Evolutionary conservation across 2,113 vertebrate genomes (phyloP).

Genomic region (Cyprinodon brontotheroides): DNA sequence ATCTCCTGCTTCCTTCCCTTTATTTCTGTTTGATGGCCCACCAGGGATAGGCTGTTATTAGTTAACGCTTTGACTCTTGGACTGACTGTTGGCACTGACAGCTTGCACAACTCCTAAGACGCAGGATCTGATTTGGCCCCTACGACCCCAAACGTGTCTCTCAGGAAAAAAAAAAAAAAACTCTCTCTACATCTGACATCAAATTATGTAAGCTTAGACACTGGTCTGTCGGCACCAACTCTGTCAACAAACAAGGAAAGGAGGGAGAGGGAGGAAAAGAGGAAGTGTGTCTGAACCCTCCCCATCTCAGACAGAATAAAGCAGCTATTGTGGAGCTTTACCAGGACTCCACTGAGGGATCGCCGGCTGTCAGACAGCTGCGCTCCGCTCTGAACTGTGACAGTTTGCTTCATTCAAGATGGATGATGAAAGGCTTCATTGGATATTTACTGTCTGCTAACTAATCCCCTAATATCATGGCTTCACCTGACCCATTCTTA

Average conservation of each 20-base stretch:
- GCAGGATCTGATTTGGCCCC: not conserved
- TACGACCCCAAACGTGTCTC: not conserved
- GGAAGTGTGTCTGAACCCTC: constrained; percentile 43
- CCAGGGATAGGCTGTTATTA: not conserved
- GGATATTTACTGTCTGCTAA: constrained; percentile 39
- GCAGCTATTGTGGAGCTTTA: constrained; percentile 32
- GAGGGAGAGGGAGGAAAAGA: constrained; percentile 32
- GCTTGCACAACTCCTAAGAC: not conserved
- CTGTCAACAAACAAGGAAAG: constrained; percentile 34
- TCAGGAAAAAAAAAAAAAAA: not conserved
- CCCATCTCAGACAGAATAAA: constrained; percentile 47
- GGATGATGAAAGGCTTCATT: constrained; percentile 48
- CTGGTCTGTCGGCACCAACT: not conserved
- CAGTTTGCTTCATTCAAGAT: constrained; percentile 27
- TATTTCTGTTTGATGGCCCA: not conserved
- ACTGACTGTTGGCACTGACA: not conserved
- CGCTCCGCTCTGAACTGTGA: constrained; percentile 15
- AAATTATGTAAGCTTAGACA: not conserved
- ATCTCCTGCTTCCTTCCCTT: not conserved
- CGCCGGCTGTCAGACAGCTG: not conserved
- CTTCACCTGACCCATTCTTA: constrained; percentile 23
- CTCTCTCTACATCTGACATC: constrained; percentile 4
- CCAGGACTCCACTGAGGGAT: constrained; percentile 25
- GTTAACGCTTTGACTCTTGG: too few relatives aligned
- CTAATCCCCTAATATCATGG: constrained; percentile 42